Conservation (phyloP, 1,140 invertebrate genomes). For the Ganaspis sp. region DNA sequence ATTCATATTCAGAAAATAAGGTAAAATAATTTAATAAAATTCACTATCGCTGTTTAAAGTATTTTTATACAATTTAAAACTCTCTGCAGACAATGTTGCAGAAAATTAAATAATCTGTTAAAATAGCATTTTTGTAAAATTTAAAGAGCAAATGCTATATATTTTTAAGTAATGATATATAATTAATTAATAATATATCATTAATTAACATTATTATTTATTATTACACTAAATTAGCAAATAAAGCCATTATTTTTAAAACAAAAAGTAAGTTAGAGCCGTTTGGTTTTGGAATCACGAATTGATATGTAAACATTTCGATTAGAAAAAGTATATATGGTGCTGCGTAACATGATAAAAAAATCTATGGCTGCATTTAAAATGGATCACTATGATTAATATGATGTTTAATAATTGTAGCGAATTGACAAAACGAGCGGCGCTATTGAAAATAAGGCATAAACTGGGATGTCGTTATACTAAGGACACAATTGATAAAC, state of each 20-base stretch:
- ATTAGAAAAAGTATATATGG: background rate
- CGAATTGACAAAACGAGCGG: constrained; percentile 32
- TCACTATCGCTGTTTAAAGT: too few relatives aligned
- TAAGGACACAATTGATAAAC: constrained; percentile 63
- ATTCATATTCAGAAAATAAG: too few relatives aligned
- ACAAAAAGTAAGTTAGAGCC: background rate
- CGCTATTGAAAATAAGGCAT: constrained; percentile 60
- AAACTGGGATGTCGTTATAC: constrained; percentile 64
- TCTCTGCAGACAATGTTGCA: too few relatives aligned
- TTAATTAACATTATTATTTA: background rate
- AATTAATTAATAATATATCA: too few relatives aligned
- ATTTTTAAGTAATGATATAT: too few relatives aligned
- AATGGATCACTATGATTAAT: background rate
- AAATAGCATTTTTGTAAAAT: too few relatives aligned
- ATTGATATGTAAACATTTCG: constrained; percentile 6
- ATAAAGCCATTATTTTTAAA: constrained; percentile 2
- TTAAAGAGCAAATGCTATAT: too few relatives aligned
- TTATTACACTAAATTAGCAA: background rate
- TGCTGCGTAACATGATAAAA: background rate
- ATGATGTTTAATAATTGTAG: background rate
- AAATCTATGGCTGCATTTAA: background rate
- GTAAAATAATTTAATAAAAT: too few relatives aligned
- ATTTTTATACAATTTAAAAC: too few relatives aligned
- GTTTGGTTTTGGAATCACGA: background rate
- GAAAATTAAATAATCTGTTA: too few relatives aligned